These are phyloP conservation scores for Drosophila willistoni DNA, from an alignment of 1,140 invertebrate genomes.

Conservation along the genomic window DNA sequence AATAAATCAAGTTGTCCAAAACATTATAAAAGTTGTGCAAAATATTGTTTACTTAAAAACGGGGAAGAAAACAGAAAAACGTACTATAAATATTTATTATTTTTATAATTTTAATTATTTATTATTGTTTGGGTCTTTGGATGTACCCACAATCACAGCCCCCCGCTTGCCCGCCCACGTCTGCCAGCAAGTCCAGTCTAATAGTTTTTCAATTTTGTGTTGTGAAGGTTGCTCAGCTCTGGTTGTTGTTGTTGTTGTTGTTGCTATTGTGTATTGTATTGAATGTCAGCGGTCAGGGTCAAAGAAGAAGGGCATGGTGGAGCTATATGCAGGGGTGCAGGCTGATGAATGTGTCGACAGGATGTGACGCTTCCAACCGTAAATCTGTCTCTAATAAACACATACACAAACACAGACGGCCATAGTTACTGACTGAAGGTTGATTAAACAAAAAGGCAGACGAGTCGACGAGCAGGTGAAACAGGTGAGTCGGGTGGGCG, in stretches of 20 bases:
- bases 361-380: conserved; percentile 66
- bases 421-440: conserved; percentile 42
- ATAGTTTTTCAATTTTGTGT: conserved; percentile 30
- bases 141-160: conserved; percentile 11
- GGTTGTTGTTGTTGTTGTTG: conserved; percentile 6
- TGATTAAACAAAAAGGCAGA: conserved; percentile 64
- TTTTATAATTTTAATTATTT: conserved; percentile 59
- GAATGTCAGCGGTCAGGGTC: conserved; percentile 59
- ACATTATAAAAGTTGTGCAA: conserved; percentile 39
- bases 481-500: conserved; percentile 39
- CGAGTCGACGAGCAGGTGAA: conserved; percentile 10
- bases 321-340: not conserved
- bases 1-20: conserved; percentile 25
- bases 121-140: conserved; percentile 51
- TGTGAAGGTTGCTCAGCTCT: conserved; percentile 32
- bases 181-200: conserved; percentile 17
- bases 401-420: not conserved
- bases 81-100: conserved; percentile 63
- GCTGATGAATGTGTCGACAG: conserved; percentile 40
- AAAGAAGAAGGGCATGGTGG: not conserved
- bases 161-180: not conserved
- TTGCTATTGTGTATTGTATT: conserved; percentile 26
- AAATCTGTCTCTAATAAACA: conserved; percentile 71
- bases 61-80: conserved; percentile 20
- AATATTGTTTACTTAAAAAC: conserved; percentile 36